Conservation (phyloP, 2,113 vertebrate genomes). For the Colius striatus region DNA sequence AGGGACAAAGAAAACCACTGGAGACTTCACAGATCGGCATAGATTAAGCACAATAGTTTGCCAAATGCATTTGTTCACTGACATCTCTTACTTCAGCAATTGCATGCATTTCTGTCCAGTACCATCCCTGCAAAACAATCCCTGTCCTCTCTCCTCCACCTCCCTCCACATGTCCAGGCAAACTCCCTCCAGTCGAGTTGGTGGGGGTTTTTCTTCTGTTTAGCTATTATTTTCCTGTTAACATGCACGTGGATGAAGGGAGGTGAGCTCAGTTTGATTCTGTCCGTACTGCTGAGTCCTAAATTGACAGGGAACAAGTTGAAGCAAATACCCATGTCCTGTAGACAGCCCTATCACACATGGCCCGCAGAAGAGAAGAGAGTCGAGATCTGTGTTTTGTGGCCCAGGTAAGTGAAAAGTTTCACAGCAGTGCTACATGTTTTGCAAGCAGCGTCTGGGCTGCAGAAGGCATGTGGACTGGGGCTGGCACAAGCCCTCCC, state of each 20-base stretch:
- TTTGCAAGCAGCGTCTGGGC: not conserved
- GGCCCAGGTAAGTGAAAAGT: not conserved
- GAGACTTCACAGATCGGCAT: conserved; percentile 62
- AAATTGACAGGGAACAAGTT: not conserved
- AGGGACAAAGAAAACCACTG: conserved; percentile 70
- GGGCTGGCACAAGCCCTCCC: not conserved
- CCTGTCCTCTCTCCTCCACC: not conserved
- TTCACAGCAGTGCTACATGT: not conserved
- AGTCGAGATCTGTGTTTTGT: not conserved
- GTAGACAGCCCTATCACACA: not conserved
- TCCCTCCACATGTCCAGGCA: not conserved
- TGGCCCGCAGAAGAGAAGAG: not conserved
- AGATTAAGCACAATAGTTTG: conserved; percentile 61
- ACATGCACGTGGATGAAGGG: not conserved
- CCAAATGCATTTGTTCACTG: conserved; percentile 28
- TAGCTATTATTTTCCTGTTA: not conserved
- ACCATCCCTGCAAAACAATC: not conserved
- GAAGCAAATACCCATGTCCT: not conserved
- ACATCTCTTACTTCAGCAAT: conserved; percentile 36
- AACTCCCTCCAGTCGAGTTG: not conserved
- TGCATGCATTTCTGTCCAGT: not conserved
- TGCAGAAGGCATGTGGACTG: rapidly evolving
- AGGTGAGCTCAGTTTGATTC: not conserved
- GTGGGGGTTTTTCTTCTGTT: not conserved
- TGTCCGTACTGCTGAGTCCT: not conserved